phyloP scores from a whole-genome alignment of 2,888 invertebrate species.

The Maniola hyperantus region DNA sequence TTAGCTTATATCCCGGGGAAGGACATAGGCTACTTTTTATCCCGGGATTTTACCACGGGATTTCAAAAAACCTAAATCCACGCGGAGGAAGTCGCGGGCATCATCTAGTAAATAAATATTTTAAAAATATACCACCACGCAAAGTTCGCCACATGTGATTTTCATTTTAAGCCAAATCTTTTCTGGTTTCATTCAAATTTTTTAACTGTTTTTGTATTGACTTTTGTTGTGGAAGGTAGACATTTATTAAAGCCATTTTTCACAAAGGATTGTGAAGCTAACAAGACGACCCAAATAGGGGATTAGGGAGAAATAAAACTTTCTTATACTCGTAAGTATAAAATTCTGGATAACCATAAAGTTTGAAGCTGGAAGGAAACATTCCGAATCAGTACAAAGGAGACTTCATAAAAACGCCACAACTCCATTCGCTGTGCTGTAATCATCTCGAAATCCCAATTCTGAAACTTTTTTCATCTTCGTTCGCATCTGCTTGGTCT shows the following conservation, averaged over 20 bases:
- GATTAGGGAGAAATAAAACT: conserved; percentile 65
- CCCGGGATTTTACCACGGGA: too few species aligned
- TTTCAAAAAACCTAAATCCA: too few species aligned
- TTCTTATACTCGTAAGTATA: conserved; percentile 59
- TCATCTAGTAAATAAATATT: too few species aligned
- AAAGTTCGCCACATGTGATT: too few species aligned
- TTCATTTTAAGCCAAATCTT: background rate
- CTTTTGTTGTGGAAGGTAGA: conserved; percentile 6
- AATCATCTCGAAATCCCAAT: conserved; percentile 77
- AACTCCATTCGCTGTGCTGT: conserved; percentile 77
- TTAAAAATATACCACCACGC: too few species aligned
- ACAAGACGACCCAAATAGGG: conserved; percentile 44
- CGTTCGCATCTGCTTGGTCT: conserved; percentile 76
- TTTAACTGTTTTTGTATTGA: too few species aligned
- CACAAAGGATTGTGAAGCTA: conserved; percentile 52
- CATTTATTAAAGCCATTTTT: conserved; percentile 40
- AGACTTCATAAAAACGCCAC: conserved; percentile 75
- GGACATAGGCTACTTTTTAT: too few species aligned
- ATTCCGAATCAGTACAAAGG: conserved; percentile 74
- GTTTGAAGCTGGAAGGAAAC: conserved; percentile 66
- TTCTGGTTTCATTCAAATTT: background rate
- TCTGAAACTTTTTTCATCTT: conserved; percentile 79
- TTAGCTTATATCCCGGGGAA: too few species aligned
- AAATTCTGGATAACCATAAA: conserved; percentile 57
- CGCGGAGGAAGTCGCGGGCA: too few species aligned